Percentiles rank a stretch among this genome's conserved stretches.
These are phyloP conservation scores for Cheilosia pagana DNA, from an alignment of 2,888 invertebrate species.

Conservation along the genomic window DNA sequence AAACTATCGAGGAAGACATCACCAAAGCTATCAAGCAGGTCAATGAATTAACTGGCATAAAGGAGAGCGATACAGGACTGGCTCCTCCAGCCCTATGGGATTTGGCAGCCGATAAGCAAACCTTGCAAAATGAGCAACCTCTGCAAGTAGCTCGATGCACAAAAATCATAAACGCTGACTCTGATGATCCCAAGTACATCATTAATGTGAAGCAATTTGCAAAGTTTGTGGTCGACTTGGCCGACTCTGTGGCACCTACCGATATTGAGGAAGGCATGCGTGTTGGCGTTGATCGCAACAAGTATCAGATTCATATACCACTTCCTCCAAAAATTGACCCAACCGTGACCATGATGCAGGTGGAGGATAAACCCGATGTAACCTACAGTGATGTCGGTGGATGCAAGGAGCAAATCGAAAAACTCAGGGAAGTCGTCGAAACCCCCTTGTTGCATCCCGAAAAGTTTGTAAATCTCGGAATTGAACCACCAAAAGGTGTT, in stretches of 20 bases:
- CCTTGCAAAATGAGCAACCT: slow-evolving; percentile 98
- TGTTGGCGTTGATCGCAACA: slow-evolving; percentile 99
- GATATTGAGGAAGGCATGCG: slow-evolving; percentile 99
- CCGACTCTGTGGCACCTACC: slow-evolving; percentile 98
- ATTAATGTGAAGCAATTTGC: slow-evolving; percentile 99
- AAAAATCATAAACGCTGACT: slow-evolving; percentile 98
- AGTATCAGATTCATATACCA: slow-evolving; percentile 99
- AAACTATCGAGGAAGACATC: slow-evolving; percentile 97
- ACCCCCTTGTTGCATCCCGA: slow-evolving; percentile 97
- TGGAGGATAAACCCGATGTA: slow-evolving; percentile 99
- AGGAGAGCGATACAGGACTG: slow-evolving; percentile 99
- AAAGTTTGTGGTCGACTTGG: slow-evolving; percentile 99
- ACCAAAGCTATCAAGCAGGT: slow-evolving; percentile 97
- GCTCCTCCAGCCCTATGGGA: slow-evolving; percentile 99
- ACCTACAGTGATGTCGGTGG: slow-evolving; percentile 99
- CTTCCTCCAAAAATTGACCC: slow-evolving; percentile 99
- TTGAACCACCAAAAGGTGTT: slow-evolving; percentile 99
- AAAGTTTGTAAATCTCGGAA: slow-evolving; percentile 98
- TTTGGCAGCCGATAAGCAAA: slow-evolving; percentile 99
- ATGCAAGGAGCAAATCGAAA: slow-evolving; percentile 99
- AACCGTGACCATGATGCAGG: slow-evolving; percentile 99
- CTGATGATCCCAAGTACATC: slow-evolving; percentile 99
- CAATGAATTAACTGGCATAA: slow-evolving; percentile 97
- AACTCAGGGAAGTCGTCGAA: slow-evolving; percentile 98
- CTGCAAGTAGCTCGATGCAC: slow-evolving; percentile 98